Conservation (phyloP, 92 coral and sea anemone species). For the Zoanthus sansibaricus region DNA sequence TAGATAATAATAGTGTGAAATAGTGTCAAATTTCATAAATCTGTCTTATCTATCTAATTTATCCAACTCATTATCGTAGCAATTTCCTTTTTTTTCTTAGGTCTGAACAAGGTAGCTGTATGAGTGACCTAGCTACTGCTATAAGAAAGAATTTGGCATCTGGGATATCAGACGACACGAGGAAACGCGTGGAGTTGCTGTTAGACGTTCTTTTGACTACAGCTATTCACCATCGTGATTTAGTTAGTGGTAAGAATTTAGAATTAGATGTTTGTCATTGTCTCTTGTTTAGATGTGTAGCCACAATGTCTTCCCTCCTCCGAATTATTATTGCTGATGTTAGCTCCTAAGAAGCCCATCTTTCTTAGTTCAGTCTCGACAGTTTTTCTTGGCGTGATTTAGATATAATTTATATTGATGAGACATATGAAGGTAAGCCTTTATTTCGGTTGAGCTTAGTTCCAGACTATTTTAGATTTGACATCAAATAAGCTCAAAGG, state of each 20-base stretch:
- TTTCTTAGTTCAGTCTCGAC: too few relatives aligned
- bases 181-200: conserved; percentile 63
- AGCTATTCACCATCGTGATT: conserved; percentile 83
- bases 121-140: conserved; percentile 74
- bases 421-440: too few relatives aligned
- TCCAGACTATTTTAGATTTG: too few relatives aligned
- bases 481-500: too few relatives aligned
- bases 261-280: background rate
- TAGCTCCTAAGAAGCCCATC: too few relatives aligned
- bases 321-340: too few relatives aligned
- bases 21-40: background rate
- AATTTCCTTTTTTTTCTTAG: conserved; percentile 34
- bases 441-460: too few relatives aligned
- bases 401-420: too few relatives aligned
- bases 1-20: too few relatives aligned
- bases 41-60: background rate
- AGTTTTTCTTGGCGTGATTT: too few relatives aligned
- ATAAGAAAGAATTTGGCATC: conserved; percentile 72
- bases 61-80: background rate
- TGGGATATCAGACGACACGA: conserved; percentile 36
- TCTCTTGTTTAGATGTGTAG: too few relatives aligned
- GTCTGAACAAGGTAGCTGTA: conserved; percentile 53
- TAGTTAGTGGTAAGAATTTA: conserved; percentile 71
- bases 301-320: too few relatives aligned
- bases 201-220: conserved; percentile 71